Evolutionary conservation across 92 coral and sea anemone genomes (phyloP).

Genomic region (Phenganax subtilis): DNA sequence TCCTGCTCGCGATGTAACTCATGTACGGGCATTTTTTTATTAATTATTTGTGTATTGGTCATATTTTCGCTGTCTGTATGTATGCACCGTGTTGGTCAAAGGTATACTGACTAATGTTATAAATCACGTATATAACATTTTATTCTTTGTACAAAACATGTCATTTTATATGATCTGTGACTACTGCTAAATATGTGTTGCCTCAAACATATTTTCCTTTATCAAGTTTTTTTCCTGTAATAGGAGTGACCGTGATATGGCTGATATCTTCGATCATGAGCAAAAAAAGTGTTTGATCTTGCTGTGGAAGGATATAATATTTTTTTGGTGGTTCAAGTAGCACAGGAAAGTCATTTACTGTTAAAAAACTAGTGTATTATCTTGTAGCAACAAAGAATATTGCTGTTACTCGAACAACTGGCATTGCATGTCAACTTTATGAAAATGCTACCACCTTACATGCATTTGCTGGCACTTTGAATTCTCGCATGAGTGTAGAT

Average conservation of each 20-base stretch:
- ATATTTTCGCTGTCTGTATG: too few species aligned
- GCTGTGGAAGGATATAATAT: constrained; percentile 24
- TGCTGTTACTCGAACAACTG: constrained; percentile 31
- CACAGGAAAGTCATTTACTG: constrained; percentile 13
- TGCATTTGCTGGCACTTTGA: constrained; percentile 52
- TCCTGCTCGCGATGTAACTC: too few species aligned
- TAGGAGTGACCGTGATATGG: background rate
- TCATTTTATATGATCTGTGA: too few species aligned
- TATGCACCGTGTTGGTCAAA: too few species aligned
- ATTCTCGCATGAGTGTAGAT: constrained; percentile 35
- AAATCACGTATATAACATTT: too few species aligned
- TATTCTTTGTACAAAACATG: too few species aligned
- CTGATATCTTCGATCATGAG: constrained; percentile 24
- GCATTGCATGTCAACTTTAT: constrained; percentile 29
- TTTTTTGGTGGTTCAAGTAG: constrained; percentile 17
- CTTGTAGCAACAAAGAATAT: constrained; percentile 9
- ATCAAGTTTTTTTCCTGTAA: background rate
- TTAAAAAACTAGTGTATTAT: constrained; percentile 6
- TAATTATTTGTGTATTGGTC: too few species aligned
- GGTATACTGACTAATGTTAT: too few species aligned
- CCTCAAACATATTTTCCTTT: background rate
- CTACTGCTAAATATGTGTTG: background rate
- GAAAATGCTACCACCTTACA: constrained; percentile 45
- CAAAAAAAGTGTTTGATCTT: constrained; percentile 27
- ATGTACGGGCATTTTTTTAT: too few species aligned